Percentiles rank a stretch among this genome's conserved stretches.
These are phyloP conservation scores for Rhabditoides inermis DNA, from an alignment of 2,888 invertebrate genomes.

Conservation along the genomic window DNA sequence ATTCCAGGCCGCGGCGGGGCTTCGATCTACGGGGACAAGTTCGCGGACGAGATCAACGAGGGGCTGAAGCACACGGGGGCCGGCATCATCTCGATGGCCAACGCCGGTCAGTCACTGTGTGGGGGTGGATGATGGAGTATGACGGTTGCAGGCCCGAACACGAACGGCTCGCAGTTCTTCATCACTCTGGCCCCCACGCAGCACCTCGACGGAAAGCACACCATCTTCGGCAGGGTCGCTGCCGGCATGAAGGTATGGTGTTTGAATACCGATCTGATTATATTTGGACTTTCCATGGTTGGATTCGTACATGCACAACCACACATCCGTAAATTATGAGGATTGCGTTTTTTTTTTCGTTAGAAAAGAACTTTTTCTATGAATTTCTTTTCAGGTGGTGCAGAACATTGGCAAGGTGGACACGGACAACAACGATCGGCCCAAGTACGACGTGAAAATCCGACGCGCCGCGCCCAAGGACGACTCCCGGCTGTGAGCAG, in stretches of 20 bases:
- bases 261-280: background rate
- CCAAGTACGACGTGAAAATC: slow-evolving; percentile 71
- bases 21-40: slow-evolving; percentile 87
- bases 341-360: slow-evolving; percentile 43
- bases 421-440: slow-evolving; percentile 82
- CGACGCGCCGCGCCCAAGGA: slow-evolving; percentile 41
- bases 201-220: slow-evolving; percentile 93
- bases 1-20: slow-evolving; percentile 74
- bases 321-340: background rate
- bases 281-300: background rate
- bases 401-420: slow-evolving; percentile 86
- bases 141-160: slow-evolving; percentile 67
- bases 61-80: slow-evolving; percentile 90
- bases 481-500: slow-evolving; percentile 13
- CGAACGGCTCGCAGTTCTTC: slow-evolving; percentile 97
- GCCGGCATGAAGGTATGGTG: slow-evolving; percentile 45
- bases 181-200: slow-evolving; percentile 90
- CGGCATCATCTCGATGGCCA: slow-evolving; percentile 72
- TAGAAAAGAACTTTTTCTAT: background rate
- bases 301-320: background rate
- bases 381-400: slow-evolving; percentile 63
- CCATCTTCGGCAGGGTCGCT: slow-evolving; percentile 70
- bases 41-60: slow-evolving; percentile 86
- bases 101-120: slow-evolving; percentile 60
- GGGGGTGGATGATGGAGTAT: background rate